Evolutionary conservation across 2,797 vertebrate species (phyloP), one percentile per base, ranked within the genome.

Genomic region (Trematomus bernacchii): DNA sequence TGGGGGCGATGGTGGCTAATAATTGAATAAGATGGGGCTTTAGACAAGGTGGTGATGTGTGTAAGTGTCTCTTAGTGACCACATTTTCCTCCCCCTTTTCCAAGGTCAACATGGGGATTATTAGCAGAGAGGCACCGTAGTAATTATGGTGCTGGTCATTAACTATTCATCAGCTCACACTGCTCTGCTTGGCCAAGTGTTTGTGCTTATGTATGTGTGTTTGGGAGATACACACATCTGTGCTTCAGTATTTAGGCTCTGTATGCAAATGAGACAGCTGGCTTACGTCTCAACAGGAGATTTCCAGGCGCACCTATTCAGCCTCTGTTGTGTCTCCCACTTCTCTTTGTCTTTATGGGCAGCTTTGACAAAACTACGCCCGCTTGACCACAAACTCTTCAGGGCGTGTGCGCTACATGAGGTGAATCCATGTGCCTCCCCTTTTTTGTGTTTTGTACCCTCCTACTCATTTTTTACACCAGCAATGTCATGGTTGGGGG

Each of bases 101-200:
- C 92, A 92, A 94, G 93, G 93, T 95, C 87, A 93, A 71, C 58
- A 66, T 73, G 37, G 54, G 81, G 80, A 88, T 83, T 81, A 91
- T 90, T 80, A 85, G 69, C 80, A 77, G 63, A 59, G 47, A 60
- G 57, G 57, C 65, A 50, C 57, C 18, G 46, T 65, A 54, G 55
- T 92, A 92, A 93, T 93, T 84, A 88, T 71, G 71, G n/a, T 19
- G 75, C 65, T 65, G 53, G 72, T 83, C 87, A 94, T 94, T 92
- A 93, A 95, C 87, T 92, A 95, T 94, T 95, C 84, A 93, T 94
- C 84, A 91, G 60, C 67, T 82, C 63, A 72, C 70, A 74, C 77
- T 53, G 70, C 43, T 60, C 66, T 85, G 54, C 46, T 69, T 23
- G 30, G 48, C 59, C 44, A 42, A 71, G 76, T 71, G 47, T 65